Evolutionary conservation across 2,113 vertebrate species (phyloP).

Genomic region (Macaca fascicularis): DNA sequence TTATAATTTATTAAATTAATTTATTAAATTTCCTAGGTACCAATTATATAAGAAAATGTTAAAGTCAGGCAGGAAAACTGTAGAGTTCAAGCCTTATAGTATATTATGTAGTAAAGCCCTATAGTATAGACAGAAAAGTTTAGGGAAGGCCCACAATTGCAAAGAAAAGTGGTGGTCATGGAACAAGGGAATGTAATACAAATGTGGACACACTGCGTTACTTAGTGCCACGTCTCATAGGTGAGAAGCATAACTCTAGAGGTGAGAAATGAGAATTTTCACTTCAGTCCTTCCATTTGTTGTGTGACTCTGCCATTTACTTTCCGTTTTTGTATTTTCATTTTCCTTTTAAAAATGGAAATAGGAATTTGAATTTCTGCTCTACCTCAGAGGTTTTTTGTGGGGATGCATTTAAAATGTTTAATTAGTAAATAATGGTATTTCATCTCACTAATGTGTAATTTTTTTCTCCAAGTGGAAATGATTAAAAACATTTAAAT

Average conservation of each 20-base stretch:
- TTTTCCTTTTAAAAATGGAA: not conserved
- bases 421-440: not conserved
- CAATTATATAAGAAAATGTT: not conserved
- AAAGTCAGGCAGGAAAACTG: not conserved
- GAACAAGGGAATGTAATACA: not conserved
- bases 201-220: no score
- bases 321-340: not conserved
- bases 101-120: not conserved
- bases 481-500: not conserved
- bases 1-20: not conserved
- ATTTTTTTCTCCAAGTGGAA: not conserved
- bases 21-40: not conserved
- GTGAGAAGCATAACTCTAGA: fast-evolving
- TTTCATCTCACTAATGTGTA: not conserved
- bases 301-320: not conserved
- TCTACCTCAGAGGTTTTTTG: not conserved
- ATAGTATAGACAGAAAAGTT: not conserved
- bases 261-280: not conserved
- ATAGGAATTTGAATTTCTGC: not conserved
- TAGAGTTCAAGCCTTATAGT: not conserved
- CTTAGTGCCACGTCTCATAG: fast-evolving
- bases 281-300: not conserved
- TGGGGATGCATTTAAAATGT: not conserved
- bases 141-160: not conserved
- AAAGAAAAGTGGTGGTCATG: not conserved